Conservation (phyloP, 2,888 invertebrate species). For the Chrysolina haemoptera region DNA sequence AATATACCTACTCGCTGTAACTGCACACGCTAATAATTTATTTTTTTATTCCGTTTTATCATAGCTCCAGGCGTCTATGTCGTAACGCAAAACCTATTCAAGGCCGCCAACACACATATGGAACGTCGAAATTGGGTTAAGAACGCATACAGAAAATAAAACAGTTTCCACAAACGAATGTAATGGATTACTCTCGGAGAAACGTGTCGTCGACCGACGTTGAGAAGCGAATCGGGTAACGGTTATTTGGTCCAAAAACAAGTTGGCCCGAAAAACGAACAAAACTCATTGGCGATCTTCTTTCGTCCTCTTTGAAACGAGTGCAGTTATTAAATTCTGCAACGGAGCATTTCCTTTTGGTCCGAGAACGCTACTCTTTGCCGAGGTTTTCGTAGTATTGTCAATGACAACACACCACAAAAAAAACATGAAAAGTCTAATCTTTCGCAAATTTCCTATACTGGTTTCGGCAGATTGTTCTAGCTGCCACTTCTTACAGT, state of each 20-base stretch:
- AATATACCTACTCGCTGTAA: neutral
- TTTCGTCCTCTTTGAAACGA: neutral
- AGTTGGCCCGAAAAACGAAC: conserved; percentile 4
- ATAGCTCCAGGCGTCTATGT: conserved; percentile 11
- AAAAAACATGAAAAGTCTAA: too few relatives aligned
- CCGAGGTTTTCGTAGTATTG: too few relatives aligned
- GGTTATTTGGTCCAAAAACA: conserved; percentile 2
- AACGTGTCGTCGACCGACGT: neutral
- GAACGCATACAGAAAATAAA: conserved; percentile 30
- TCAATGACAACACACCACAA: too few relatives aligned
- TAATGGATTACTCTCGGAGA: conserved; percentile 10
- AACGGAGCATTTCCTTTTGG: too few relatives aligned
- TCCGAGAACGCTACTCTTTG: too few relatives aligned
- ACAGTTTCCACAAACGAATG: conserved; percentile 3
- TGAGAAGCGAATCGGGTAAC: neutral
- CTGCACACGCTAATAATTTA: neutral
- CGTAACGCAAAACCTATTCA: conserved; percentile 39
- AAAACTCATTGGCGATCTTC: neutral
- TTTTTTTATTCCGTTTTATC: conserved; percentile 18
- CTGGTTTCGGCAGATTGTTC: too few relatives aligned
- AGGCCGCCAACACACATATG: conserved; percentile 38
- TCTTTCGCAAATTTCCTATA: too few relatives aligned
- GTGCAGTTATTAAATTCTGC: too few relatives aligned
- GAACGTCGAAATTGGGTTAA: conserved; percentile 39
- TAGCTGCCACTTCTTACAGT: too few relatives aligned